phyloP scores from a whole-genome alignment of 1,140 invertebrate genomes.

The Asobara japonica region DNA sequence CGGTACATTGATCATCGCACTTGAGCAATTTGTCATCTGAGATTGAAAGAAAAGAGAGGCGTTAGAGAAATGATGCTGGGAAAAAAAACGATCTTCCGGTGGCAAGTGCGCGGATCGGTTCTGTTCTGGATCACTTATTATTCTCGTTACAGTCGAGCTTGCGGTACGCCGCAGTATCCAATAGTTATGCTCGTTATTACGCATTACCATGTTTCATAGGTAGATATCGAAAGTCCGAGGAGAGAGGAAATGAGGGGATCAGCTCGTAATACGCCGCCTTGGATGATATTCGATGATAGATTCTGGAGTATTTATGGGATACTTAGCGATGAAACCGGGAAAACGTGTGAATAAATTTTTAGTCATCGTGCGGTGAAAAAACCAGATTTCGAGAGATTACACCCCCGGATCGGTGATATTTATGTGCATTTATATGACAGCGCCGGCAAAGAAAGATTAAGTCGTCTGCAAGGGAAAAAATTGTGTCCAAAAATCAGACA shows the following conservation, averaged over 20 bases:
- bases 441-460: no score
- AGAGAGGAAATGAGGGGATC: background rate
- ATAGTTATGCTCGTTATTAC: slow-evolving; percentile 43
- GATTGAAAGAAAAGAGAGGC: background rate
- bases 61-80: background rate
- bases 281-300: no score
- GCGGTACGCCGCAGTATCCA: slow-evolving; percentile 54
- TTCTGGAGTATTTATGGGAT: no score
- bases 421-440: no score
- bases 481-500: no score
- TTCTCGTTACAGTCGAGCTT: slow-evolving; percentile 19
- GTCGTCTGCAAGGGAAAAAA: no score
- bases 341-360: no score
- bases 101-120: background rate
- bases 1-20: background rate
- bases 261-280: background rate
- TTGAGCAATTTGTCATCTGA: background rate
- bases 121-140: slow-evolving; percentile 2
- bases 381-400: no score
- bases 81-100: slow-evolving; percentile 11
- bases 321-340: no score
- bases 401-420: no score
- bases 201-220: background rate
- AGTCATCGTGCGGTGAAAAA: no score
- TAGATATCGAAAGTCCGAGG: background rate